phyloP scores from a whole-genome alignment of 2,888 invertebrate species.

The Busseola fusca region DNA sequence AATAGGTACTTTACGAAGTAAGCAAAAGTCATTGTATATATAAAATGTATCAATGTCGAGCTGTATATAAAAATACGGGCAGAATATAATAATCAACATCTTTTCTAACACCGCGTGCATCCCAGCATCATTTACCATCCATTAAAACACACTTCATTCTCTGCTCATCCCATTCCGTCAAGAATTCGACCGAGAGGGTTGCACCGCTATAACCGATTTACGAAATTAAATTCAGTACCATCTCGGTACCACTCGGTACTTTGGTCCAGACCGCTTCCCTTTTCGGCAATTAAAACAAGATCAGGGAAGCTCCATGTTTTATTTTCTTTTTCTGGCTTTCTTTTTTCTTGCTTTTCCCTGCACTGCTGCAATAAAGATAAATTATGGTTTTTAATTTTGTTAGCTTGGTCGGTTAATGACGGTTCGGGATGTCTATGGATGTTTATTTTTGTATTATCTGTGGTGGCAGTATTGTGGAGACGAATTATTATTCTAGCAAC shows the following conservation, averaged over 20 bases:
- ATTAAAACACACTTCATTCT: slow-evolving; percentile 44
- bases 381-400: slow-evolving; percentile 85
- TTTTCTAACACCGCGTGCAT: slow-evolving; percentile 18
- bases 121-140: slow-evolving; percentile 17
- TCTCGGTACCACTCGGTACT: slow-evolving; percentile 51
- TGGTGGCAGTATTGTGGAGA: slow-evolving; percentile 14
- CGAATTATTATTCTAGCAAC: too few relatives aligned
- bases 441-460: slow-evolving; percentile 49
- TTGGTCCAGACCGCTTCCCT: slow-evolving; percentile 66
- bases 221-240: slow-evolving; percentile 73
- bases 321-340: slow-evolving; percentile 58
- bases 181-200: slow-evolving; percentile 61
- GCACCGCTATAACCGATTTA: slow-evolving; percentile 67
- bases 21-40: too few relatives aligned
- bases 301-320: slow-evolving; percentile 69
- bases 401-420: slow-evolving; percentile 63
- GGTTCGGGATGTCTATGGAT: slow-evolving; percentile 31
- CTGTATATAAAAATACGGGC: too few relatives aligned
- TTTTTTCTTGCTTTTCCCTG: slow-evolving; percentile 68
- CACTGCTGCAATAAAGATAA: slow-evolving; percentile 81
- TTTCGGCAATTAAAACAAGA: slow-evolving; percentile 80
- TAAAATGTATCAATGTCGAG: too few relatives aligned
- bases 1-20: too few relatives aligned
- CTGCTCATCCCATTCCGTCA: slow-evolving; percentile 51
- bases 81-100: slow-evolving; percentile 14